These are phyloP conservation scores for Suricata suricatta DNA, from an alignment of 2,113 vertebrate species.

Conservation along the genomic window DNA sequence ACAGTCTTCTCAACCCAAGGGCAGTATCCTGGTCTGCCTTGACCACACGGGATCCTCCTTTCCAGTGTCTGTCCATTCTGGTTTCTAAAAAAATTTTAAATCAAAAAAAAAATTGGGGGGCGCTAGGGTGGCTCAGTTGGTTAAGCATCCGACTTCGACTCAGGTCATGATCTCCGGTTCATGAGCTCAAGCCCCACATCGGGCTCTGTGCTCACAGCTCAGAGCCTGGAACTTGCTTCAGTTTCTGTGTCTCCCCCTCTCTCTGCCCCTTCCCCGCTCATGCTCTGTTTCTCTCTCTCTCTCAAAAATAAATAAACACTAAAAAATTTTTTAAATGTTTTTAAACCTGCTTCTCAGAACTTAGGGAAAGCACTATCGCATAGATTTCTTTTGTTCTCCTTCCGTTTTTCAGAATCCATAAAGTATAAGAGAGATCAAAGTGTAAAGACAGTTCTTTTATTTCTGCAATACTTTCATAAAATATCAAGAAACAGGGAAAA, in stretches of 20 bases:
- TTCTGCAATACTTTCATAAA: not conserved
- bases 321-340: not conserved
- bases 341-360: not conserved
- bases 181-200: too few relatives aligned
- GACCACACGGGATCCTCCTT: not conserved
- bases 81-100: not conserved
- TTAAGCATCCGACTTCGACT: too few relatives aligned
- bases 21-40: not conserved
- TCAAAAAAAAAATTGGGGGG: too few relatives aligned
- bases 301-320: too few relatives aligned
- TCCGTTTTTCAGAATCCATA: constrained; percentile 7
- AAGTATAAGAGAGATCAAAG: constrained; percentile 1
- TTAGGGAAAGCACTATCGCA: not conserved
- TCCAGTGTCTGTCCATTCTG: not conserved
- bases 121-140: too few relatives aligned
- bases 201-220: too few relatives aligned
- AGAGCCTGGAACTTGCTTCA: too few relatives aligned
- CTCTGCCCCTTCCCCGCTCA: too few relatives aligned
- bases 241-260: too few relatives aligned
- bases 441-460: not conserved
- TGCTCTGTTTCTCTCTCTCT: too few relatives aligned
- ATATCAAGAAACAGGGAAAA: not conserved
- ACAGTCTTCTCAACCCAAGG: not conserved
- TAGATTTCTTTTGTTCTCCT: not conserved
- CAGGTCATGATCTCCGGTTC: too few relatives aligned